These are phyloP conservation scores for Mesorhabditis spiculigera DNA, from an alignment of 2,888 invertebrate genomes.

Conservation along the genomic window DNA sequence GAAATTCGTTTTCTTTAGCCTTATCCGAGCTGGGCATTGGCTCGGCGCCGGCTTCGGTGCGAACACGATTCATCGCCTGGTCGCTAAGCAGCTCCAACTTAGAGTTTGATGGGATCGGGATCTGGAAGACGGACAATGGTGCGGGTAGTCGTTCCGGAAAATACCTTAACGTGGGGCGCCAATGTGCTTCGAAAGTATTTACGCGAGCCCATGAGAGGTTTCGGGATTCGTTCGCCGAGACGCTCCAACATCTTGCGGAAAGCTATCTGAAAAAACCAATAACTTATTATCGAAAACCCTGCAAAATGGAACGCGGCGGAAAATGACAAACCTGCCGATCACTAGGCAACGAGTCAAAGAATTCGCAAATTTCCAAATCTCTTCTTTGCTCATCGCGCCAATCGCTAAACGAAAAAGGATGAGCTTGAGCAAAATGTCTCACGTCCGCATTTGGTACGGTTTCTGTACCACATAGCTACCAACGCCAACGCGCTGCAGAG, in stretches of 20 bases:
- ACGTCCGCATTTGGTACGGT: background rate
- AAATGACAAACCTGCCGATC: background rate
- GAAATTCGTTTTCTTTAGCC: background rate
- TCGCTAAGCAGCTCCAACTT: background rate
- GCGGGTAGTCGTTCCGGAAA: background rate
- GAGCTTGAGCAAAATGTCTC: background rate
- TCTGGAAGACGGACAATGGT: background rate
- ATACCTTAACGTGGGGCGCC: background rate
- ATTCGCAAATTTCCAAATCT: background rate
- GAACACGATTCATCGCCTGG: conserved; percentile 2
- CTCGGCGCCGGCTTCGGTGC: conserved; percentile 3
- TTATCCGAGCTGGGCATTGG: background rate
- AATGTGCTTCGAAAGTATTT: conserved; percentile 3
- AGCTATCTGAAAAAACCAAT: background rate
- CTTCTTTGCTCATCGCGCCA: conserved; percentile 5
- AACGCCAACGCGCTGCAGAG: background rate
- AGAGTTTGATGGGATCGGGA: conserved; percentile 4
- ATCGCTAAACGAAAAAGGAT: background rate
- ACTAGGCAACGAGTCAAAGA: conserved; percentile 6
- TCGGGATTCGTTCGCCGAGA: conserved; percentile 3
- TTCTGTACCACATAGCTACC: background rate
- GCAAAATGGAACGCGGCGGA: background rate
- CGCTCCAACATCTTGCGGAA: conserved; percentile 4
- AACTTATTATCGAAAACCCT: too few species aligned
- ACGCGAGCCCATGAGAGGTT: background rate